Conservation (phyloP, 2,888 invertebrate species). For the Linnaemya tessellans region DNA sequence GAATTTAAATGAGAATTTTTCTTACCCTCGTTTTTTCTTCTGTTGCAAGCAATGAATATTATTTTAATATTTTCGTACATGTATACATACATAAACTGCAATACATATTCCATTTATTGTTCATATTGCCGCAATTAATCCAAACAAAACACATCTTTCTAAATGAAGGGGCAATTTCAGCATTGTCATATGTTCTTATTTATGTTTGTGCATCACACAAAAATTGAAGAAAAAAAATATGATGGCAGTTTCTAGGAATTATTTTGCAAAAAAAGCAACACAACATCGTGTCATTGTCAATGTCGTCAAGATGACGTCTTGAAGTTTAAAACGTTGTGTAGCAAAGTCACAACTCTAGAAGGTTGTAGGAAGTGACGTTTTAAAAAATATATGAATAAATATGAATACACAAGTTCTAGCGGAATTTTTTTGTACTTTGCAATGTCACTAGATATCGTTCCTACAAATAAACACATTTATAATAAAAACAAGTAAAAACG, state of each 20-base stretch:
- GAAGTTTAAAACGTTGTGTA: conserved; percentile 46
- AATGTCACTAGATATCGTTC: too few relatives aligned
- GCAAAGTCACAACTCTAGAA: conserved; percentile 30
- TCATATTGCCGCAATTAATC: conserved; percentile 48
- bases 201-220: conserved; percentile 37
- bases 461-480: too few relatives aligned
- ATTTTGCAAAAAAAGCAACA: conserved; percentile 37
- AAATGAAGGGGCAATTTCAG: conserved; percentile 42
- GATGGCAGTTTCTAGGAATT: conserved; percentile 61
- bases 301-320: conserved; percentile 63
- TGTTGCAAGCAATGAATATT: neutral
- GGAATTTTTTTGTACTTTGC: conserved; percentile 11
- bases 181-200: conserved; percentile 40
- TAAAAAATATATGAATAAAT: conserved; percentile 26
- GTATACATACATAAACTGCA: too few relatives aligned
- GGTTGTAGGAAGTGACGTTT: conserved; percentile 52
- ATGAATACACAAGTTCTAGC: neutral
- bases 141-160: conserved; percentile 34
- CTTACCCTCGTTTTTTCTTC: neutral
- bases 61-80: neutral
- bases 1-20: neutral
- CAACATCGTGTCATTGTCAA: conserved; percentile 69
- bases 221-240: conserved; percentile 28
- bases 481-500: too few relatives aligned
- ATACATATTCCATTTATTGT: conserved; percentile 43